phyloP scores from a whole-genome alignment of 2,797 vertebrate species.

The Meriones psammophilus region DNA sequence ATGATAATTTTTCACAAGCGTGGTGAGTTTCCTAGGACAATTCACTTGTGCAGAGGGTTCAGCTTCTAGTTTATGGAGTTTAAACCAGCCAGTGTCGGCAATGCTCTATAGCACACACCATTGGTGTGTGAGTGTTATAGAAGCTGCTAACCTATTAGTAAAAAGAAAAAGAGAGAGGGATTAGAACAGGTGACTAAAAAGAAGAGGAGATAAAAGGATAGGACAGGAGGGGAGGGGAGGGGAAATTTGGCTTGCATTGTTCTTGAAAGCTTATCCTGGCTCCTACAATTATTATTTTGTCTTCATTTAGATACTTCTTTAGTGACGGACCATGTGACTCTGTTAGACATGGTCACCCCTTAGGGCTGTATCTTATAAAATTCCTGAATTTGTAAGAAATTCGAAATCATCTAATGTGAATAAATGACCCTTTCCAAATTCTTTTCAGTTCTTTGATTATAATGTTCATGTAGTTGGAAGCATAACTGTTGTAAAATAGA shows the following conservation, averaged over 20 bases:
- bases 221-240: no score
- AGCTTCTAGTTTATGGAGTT: neutral
- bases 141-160: neutral
- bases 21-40: neutral
- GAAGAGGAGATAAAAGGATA: no score
- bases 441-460: slow-evolving; percentile 14
- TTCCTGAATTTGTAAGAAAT: slow-evolving; percentile 36
- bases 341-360: neutral
- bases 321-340: neutral
- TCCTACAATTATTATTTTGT: neutral
- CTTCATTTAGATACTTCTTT: slow-evolving; percentile 31
- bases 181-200: neutral
- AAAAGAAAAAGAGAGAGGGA: neutral
- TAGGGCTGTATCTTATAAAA: neutral
- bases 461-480: neutral
- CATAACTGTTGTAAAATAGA: neutral
- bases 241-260: neutral
- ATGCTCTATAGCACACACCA: neutral
- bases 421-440: neutral
- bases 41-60: neutral
- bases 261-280: neutral
- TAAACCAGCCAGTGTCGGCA: neutral
- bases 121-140: neutral
- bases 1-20: neutral
- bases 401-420: slow-evolving; percentile 18